Base-by-base conservation (phyloP, 92 coral and sea anemone genomes). In the Epizoanthus fatuus region DNA sequence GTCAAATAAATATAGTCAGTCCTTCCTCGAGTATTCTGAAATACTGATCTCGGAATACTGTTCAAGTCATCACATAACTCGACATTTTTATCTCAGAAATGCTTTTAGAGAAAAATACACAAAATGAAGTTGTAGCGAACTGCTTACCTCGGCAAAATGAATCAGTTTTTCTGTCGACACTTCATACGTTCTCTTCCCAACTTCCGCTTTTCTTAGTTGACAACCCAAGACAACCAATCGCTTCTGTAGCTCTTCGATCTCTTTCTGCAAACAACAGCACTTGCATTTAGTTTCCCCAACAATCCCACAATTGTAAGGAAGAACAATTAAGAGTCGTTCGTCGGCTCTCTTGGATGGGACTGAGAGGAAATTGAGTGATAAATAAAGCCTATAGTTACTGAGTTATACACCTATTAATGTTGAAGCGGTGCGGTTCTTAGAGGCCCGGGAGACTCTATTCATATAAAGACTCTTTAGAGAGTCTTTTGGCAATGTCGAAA, bases 131-230 rank as follows among this genome's bases (percentile, higher is more conserved):
- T 57, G 16, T 44, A 19, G 10, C 42, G 4, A 8, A 29, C 29
- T 5, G 15, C 84, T 6, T 87, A 94, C 98, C 93, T 97, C 99
- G 1, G 97, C 98, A 74, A 97, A 95, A 40, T 86, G 89, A 5
- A 97, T 92, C 19, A 97, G 93, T 57, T 92, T 97, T 80, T 97
- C 95, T 37, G 98, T 95, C 0, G 98, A 95, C 10, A 97, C 99
- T 90, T 97, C 99, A 75, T 97, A 97, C 1, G 99, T 97, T 84
- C 99, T 85, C 71, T 95, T 95, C 39, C 96, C 81, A 20, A 97
- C 98, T 86, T 97, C 99, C 56, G 96, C 96, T 62, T 97, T 97
- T 72, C 98, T 94, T 49, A 97, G 93, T 74, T 97, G 99, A 78
- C 97, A 97, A 2, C 99, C 99, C 47, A 97, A 91, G 9, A 97